Evolutionary conservation across 2,888 invertebrate genomes (phyloP), one percentile per base, ranked within the genome.

Genomic region (Anorthoa munda): DNA sequence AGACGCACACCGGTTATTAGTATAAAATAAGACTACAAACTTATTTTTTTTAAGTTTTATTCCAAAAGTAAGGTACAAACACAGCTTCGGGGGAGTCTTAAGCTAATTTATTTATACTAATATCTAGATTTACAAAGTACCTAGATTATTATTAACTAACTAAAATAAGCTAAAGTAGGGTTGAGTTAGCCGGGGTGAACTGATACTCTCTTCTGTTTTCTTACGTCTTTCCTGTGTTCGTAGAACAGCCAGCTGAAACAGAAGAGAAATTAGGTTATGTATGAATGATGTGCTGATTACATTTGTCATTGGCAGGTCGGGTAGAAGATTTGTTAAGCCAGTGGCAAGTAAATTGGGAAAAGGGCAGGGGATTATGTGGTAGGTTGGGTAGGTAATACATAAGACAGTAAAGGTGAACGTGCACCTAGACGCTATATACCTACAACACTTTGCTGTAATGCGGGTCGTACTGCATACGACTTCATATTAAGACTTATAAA

Each of bases 201-300:
- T 23, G 69, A 77, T 2, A 45, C 4, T 56, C 56, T 77, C n/a
- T 79, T 83, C 11, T 31, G 26, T 58, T 79, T 87, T 61, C 81
- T 80, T 0, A 86, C 26, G 7, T 74, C 65, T 71, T 85, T 89
- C 75, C 90, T 87, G 77, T 93, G 91, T 23, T 93, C 93, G 66
- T 87, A 88, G 66, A 93, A 88, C 21, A 93, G 69, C 83, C 87
- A 92, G 39, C 93, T 93, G 90, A 39, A 90, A 91, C 15, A 50
- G 0, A 18, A 56, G 55, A 70, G 60, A 55, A 56, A 31, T 64
- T 39, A n/a, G 2, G n/a, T n/a, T n/a, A n/a, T n/a, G n/a, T n/a
- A 7, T n/a, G 13, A 39, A 39, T 39, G 7, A 39, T 9, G 39
- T 39, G 39, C 39, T 39, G 39, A 39, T 39, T 39, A 39, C 9